phyloP scores from a whole-genome alignment of 2,113 vertebrate genomes.

The Sceloporus tristichus region DNA sequence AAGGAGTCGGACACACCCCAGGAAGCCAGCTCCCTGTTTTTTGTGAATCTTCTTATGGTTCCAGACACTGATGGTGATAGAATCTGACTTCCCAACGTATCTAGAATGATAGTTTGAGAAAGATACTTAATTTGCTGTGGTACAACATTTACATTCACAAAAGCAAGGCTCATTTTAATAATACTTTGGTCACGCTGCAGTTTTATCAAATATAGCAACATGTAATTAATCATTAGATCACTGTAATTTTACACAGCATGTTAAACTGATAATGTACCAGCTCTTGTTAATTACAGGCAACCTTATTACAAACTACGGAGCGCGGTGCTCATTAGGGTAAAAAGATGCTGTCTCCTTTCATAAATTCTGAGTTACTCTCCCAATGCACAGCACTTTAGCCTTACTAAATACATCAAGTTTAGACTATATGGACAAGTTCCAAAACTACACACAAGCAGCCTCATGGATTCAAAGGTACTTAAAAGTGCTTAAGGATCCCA shows the following conservation, averaged over 20 bases:
- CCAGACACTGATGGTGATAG: conserved; percentile 98
- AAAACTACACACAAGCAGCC: background rate
- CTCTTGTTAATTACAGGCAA: conserved; percentile 55
- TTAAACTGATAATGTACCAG: conserved; percentile 63
- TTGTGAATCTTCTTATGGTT: conserved; percentile 99
- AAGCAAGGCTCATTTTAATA: conserved; percentile 40
- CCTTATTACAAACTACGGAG: conserved; percentile 59
- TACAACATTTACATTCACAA: conserved; percentile 14
- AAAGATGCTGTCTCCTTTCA: background rate
- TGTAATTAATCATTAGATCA: conserved; percentile 66
- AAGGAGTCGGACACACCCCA: conserved; percentile 95
- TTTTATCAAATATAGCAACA: conserved; percentile 57
- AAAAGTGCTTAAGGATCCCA: background rate
- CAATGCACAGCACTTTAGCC: background rate
- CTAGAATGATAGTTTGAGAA: conserved; percentile 72
- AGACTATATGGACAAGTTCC: too few relatives aligned
- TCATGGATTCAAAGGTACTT: background rate
- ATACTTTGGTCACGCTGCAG: conserved; percentile 12
- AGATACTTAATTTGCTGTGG: conserved; percentile 21
- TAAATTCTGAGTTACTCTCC: background rate
- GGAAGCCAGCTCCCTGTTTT: conserved; percentile 96
- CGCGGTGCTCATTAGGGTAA: conserved; percentile 40
- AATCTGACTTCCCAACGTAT: conserved; percentile 96
- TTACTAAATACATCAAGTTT: conserved; percentile 12
- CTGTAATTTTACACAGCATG: conserved; percentile 56